Evolutionary conservation across 2,113 vertebrate genomes (phyloP).

Genomic region (Bubo scandiacus): DNA sequence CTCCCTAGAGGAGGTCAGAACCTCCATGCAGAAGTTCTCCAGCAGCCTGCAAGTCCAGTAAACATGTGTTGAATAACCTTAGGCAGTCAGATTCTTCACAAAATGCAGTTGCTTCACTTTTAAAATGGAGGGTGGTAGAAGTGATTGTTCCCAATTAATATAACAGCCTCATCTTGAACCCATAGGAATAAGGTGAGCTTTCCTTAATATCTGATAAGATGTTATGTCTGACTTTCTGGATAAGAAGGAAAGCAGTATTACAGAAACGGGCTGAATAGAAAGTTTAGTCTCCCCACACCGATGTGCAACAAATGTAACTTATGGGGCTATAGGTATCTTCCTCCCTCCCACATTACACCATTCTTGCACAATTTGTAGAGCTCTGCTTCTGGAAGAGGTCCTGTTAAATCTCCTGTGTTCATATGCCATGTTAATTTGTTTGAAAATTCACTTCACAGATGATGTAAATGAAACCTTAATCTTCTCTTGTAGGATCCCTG

Average conservation of each 20-base stretch:
- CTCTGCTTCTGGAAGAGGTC: background rate
- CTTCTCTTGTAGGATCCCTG: slow-evolving; percentile 83
- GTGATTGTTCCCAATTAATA: background rate
- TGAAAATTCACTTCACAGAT: background rate
- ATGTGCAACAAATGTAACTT: background rate
- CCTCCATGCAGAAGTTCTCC: background rate
- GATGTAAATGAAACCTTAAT: background rate
- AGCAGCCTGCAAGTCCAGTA: background rate
- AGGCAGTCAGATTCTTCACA: background rate
- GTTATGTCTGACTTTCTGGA: fast-evolving
- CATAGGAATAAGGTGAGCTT: background rate
- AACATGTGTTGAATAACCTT: background rate
- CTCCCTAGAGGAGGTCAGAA: background rate
- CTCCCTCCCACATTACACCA: background rate
- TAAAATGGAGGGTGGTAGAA: background rate
- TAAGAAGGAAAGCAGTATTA: background rate
- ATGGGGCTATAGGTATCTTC: background rate
- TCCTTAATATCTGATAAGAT: background rate
- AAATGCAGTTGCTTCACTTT: background rate
- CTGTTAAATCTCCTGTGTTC: background rate
- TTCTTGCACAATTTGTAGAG: background rate
- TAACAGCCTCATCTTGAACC: background rate
- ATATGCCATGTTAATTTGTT: background rate
- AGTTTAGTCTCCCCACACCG: background rate
- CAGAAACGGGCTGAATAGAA: background rate